Evolutionary conservation across 1,140 invertebrate genomes (phyloP).

Genomic region (Thalassaphorura encarpata): DNA sequence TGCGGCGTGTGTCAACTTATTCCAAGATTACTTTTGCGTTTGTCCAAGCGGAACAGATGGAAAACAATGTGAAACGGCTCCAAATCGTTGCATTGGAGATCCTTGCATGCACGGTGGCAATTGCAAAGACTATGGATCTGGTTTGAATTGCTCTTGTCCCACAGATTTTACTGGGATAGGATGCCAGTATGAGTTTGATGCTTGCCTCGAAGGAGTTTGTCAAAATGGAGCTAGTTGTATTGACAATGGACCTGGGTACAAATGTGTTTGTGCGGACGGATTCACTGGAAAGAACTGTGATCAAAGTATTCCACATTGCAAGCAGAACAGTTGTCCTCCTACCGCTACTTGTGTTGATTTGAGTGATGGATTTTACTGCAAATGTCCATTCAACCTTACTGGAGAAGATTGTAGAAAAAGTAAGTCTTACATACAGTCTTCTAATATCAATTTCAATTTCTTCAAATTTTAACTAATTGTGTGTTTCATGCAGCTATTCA

Average conservation of each 20-base stretch:
- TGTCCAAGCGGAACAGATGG: conserved; percentile 53
- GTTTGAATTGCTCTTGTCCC: conserved; percentile 84
- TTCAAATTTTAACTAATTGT: no score
- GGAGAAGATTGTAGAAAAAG: conserved; percentile 93
- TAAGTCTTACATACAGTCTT: conserved; percentile 39
- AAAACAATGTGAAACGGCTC: conserved; percentile 55
- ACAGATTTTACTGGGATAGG: conserved; percentile 75
- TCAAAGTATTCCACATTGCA: conserved; percentile 83
- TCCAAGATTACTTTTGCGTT: conserved; percentile 95
- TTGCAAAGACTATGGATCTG: conserved; percentile 89
- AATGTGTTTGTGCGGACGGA: conserved; percentile 69
- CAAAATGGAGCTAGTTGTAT: conserved; percentile 86
- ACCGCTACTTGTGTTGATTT: conserved; percentile 89
- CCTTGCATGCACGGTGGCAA: conserved; percentile 91
- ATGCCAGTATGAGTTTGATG: conserved; percentile 87
- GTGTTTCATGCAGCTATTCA: no score
- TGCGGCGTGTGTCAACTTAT: conserved; percentile 82
- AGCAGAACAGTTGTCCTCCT: conserved; percentile 86
- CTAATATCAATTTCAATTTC: conserved; percentile 13
- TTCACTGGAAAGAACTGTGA: conserved; percentile 73
- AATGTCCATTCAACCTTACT: conserved; percentile 91
- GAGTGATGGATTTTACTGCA: conserved; percentile 83
- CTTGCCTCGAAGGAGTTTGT: conserved; percentile 74
- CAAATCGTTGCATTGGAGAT: conserved; percentile 87
- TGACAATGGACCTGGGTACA: conserved; percentile 71